Evolutionary conservation across 2,113 vertebrate species (phyloP), one percentile per base, ranked within the genome.

Genomic region (Scartelaos histophorus): DNA sequence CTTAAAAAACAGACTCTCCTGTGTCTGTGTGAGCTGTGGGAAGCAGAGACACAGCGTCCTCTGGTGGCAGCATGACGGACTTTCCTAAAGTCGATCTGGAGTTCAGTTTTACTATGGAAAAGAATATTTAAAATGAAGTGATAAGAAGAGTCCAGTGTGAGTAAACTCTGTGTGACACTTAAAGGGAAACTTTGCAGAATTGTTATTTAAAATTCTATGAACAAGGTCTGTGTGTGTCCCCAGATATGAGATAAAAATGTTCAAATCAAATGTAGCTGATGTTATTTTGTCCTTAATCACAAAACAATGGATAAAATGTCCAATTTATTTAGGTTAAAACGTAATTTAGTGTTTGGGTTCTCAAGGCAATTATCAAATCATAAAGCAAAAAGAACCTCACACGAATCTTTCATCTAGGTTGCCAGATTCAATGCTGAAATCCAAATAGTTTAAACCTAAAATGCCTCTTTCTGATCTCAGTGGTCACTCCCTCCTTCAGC

Each of bases 11-110:
- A 83, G 47, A 69, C 69, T 10, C 10, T 7, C 10, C 38, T 71
- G 10, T 13, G 64, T 69, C 74, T 77, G 9, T n/a, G 4, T 78
- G 83, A 87, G 85, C 87, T 73, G 74, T 25, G 80, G 90, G 87
- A 91, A 88, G 86, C 38, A 73, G 69, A 69, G 38, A 66, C 22
- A 66, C 67, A 78, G 81, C 79, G 19, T 82, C 82, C 58, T 81
- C 88, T 84, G 35, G 78, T 85, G 89, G 79, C 21, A 2, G 17
- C 78, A 7, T 22, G 45, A 22, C 13, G 4, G 38, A 79, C 0
- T 51, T 51, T 51, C 7, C 5, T 6, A 7, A n/a, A 53, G 16
- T 49, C 13, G 16, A 16, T 13, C 13, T 17, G 47, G 2, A 13
- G 47, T 49, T 13, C 15, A 15, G 4, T 17, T 19, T 51, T 17